Percentiles rank a stretch among this genome's conserved stretches.
phyloP scores from a whole-genome alignment of 2,797 vertebrate species.

The Malacoraja senta region DNA sequence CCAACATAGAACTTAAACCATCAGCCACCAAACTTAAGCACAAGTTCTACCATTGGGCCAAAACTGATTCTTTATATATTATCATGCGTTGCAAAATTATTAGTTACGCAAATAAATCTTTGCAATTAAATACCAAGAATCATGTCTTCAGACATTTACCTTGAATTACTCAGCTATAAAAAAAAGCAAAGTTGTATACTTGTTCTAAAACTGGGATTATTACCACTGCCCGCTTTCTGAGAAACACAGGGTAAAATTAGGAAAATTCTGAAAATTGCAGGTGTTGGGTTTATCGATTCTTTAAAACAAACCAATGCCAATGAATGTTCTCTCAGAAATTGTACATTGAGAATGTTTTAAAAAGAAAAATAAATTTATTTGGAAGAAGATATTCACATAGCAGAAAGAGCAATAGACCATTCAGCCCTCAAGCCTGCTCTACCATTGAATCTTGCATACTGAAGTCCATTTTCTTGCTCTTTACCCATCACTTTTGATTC shows the following conservation, averaged over 20 bases:
- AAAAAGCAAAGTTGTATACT: neutral
- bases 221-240: neutral
- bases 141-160: neutral
- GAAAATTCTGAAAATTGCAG: neutral
- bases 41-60: neutral
- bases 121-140: neutral
- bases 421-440: too few relatives aligned
- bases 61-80: neutral
- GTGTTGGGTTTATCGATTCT: too few relatives aligned
- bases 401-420: too few relatives aligned
- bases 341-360: neutral
- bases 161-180: neutral
- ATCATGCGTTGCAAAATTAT: neutral
- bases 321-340: neutral
- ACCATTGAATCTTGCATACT: too few relatives aligned
- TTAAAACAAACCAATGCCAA: neutral
- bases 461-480: too few relatives aligned
- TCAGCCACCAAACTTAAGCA: neutral
- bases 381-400: too few relatives aligned
- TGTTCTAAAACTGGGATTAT: neutral
- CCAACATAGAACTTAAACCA: neutral
- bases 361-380: neutral
- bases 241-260: neutral
- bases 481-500: too few relatives aligned
- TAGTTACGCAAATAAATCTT: neutral